phyloP scores from a whole-genome alignment of 2,888 invertebrate species.

The Ypsolopha scabrella region DNA sequence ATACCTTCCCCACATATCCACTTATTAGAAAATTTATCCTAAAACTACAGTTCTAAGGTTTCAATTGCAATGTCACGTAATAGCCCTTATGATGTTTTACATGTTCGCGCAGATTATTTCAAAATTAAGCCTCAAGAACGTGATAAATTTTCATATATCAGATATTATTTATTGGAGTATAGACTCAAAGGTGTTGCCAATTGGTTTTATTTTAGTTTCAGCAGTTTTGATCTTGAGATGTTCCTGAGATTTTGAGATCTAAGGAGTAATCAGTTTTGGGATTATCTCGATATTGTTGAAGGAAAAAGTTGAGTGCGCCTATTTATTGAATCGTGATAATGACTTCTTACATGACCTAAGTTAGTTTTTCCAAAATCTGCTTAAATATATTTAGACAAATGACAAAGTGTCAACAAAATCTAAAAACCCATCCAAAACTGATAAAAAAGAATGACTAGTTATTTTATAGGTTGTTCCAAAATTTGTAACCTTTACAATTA shows the following conservation, averaged over 20 bases:
- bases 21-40: conserved; percentile 28
- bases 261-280: conserved; percentile 41
- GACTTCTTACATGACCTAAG: too few species aligned
- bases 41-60: conserved; percentile 34
- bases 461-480: too few species aligned
- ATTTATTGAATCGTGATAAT: too few species aligned
- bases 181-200: conserved; percentile 62
- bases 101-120: conserved; percentile 44
- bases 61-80: conserved; percentile 30
- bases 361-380: too few species aligned
- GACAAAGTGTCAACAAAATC: too few species aligned
- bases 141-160: conserved; percentile 70
- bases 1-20: conserved; percentile 34
- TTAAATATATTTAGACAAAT: too few species aligned
- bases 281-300: conserved; percentile 14
- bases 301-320: not conserved
- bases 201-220: conserved; percentile 54
- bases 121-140: conserved; percentile 68
- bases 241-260: conserved; percentile 31
- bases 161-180: conserved; percentile 64
- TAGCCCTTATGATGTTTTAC: conserved; percentile 26
- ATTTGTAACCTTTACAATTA: too few species aligned
- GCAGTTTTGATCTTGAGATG: conserved; percentile 37
- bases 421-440: too few species aligned
- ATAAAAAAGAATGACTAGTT: too few species aligned